phyloP scores from a whole-genome alignment of 2,113 vertebrate species.

The Takifugu bimaculatus region DNA sequence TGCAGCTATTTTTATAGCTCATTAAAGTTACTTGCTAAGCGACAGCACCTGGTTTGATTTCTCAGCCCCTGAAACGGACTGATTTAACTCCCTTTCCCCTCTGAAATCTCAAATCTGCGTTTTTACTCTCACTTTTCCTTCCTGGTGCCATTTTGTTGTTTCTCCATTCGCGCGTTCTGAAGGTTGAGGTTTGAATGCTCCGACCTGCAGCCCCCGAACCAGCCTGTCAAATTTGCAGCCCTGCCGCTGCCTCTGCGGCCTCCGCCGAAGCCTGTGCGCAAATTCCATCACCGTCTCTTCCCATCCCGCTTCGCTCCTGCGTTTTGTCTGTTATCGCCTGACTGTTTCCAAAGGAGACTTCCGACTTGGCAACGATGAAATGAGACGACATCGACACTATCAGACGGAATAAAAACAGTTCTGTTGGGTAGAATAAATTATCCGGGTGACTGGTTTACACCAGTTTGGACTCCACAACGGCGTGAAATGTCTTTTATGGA shows the following conservation, averaged over 20 bases:
- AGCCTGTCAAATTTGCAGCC: not conserved
- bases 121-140: not conserved
- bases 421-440: too few relatives aligned
- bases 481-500: too few relatives aligned
- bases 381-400: constrained; percentile 59
- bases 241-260: not conserved
- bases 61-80: too few relatives aligned
- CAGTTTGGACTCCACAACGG: too few relatives aligned
- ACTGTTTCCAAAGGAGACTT: constrained; percentile 74
- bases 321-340: constrained; percentile 78
- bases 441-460: too few relatives aligned
- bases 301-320: constrained; percentile 63
- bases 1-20: too few relatives aligned
- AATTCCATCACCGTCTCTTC: constrained; percentile 54
- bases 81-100: not conserved
- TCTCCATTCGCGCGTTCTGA: not conserved
- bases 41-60: too few relatives aligned
- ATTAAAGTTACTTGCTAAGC: too few relatives aligned
- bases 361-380: constrained; percentile 75
- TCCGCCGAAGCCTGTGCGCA: constrained; percentile 34
- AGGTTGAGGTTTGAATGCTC: not conserved
- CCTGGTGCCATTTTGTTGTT: not conserved
- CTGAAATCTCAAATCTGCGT: not conserved
- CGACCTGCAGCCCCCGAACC: not conserved
- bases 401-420: not conserved